Base-by-base conservation (phyloP, 30 jellyfish, hydroid and myxozoan genomes). In the Chrysaora quinquecirrha region DNA sequence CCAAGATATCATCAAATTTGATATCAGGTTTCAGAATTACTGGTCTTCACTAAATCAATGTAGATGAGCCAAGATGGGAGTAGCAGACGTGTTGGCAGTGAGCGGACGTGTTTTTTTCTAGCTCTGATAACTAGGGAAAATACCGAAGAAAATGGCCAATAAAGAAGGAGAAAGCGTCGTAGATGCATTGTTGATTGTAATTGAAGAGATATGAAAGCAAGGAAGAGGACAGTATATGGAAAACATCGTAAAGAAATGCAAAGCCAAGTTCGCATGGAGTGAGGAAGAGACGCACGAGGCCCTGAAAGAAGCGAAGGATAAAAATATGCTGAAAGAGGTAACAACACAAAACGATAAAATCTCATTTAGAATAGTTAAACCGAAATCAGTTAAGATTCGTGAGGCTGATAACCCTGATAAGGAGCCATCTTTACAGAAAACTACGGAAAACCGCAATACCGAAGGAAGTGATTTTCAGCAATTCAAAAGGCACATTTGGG, bases 221-320 rank as follows among this genome's bases (percentile, higher is more conserved):
- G 16, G 16, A 9, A 43, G 16, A 16, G 58, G 58, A 43, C 58
- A 43, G 71, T 56, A 23, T 24, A 18, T 61, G 73, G 73, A 61
- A 61, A 61, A 61, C 73, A 61, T 61, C 73, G 9, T 16, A n/a
- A 61, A 61, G 32, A 19, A 61, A 31, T 61, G 73, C 73, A 16
- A 16, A 61, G 32, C 48, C 28, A 61, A 61, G 73, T 61, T 61
- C 1, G 73, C 32, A n/a, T 61, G 73, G 73, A 61, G 73, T 31
- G 32, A n/a, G 32, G 73, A 61, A 11, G 73, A 61, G 32, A 61
- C 34, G 32, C 73, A 61, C 11, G 73, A n/a, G 1, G 73, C 73
- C 12, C 32, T 61, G 73, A 61, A 61, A 61, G 73, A 27, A 61
- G 73, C 73, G 34, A 24, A 16, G 73, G 73, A 24, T 16, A n/a